A percentile compares a stretch with the other conserved stretches of the same genome.
These are phyloP conservation scores for Urophycis tenuis DNA, from an alignment of 2,797 vertebrate species.

Conservation along the genomic window DNA sequence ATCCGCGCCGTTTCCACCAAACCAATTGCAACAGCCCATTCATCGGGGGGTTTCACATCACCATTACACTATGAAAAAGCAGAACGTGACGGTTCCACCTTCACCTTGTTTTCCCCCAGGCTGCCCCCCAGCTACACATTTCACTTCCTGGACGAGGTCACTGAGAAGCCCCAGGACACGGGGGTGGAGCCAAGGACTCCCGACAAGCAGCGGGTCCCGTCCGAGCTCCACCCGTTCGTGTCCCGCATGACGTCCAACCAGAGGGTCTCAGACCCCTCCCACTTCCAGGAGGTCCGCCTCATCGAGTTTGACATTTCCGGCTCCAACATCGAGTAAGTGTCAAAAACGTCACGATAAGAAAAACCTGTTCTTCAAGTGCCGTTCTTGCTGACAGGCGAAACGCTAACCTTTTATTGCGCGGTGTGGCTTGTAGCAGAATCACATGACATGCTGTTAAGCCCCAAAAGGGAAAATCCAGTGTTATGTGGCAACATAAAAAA, in stretches of 20 bases:
- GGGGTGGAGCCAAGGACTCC: slow-evolving; percentile 15
- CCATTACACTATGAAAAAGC: too few species aligned
- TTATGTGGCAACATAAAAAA: too few species aligned
- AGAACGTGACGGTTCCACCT: neutral
- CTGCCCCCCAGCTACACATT: slow-evolving; percentile 79
- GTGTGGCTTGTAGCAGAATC: too few species aligned
- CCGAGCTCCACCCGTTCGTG: slow-evolving; percentile 68
- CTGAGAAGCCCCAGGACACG: neutral
- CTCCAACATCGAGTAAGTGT: slow-evolving; percentile 80
- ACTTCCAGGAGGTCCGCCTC: slow-evolving; percentile 93
- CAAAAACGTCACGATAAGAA: neutral
- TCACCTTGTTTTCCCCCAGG: slow-evolving; percentile 56
- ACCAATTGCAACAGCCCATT: too few species aligned
- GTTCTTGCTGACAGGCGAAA: neutral
- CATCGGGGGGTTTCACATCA: neutral
- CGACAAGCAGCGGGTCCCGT: slow-evolving; percentile 40
- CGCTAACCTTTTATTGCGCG: neutral
- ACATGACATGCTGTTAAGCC: neutral
- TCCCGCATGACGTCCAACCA: slow-evolving; percentile 75
- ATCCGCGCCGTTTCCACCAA: too few species aligned
- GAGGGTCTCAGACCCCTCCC: slow-evolving; percentile 73
- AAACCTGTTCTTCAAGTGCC: neutral
- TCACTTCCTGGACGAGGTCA: slow-evolving; percentile 66
- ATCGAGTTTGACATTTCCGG: slow-evolving; percentile 81
- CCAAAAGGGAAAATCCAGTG: neutral